Evolutionary conservation across 2,113 vertebrate species (phyloP), one percentile per base, ranked within the genome.

Genomic region (Notechis scutatus): DNA sequence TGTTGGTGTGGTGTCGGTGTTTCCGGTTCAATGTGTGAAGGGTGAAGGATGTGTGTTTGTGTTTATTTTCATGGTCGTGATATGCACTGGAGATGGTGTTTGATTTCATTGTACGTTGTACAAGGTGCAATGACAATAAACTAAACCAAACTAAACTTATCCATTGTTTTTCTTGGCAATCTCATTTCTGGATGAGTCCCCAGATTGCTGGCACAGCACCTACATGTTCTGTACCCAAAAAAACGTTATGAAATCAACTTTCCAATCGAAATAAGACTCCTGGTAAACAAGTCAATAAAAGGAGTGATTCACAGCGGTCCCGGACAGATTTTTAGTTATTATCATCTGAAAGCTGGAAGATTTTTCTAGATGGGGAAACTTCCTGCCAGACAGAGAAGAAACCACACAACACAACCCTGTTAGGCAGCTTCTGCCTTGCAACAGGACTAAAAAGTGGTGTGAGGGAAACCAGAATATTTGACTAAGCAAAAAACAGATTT

Each of bases 251-350:
- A 56, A 59, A 24, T 52, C 12, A 14, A 39, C 4, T 45, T 52
- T 39, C 3, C 34, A 21, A 29, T 81, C n/a, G 2, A 45, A 52
- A 81, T 89, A 69, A 57, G n/a, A 20, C 0, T 92, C n/a, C 61
- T 56, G 61, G 87, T 89, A 92, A 92, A 89, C 39, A 85, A 45
- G 26, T 74, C 21, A 88, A 34, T 89, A 55, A 89, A 92, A 81
- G 24, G 10, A 64, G 52, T 24, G 9, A 47, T 42, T 92, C 64
- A 57, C 1, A 39, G 52, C 3, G 0, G 4, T 2, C 18, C 42
- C 3, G 56, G 23, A 47, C 10, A 8, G 18, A 24, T 42, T 89
- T 92, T 47, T 3, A 54, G 23, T 26, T 88, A 55, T 74, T 89
- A 89, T 52, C 14, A 11, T 9, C 29, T 39, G 47, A 21, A 8